Evolutionary conservation across 1,140 invertebrate genomes (phyloP).

Genomic region (Drosophila orosa): DNA sequence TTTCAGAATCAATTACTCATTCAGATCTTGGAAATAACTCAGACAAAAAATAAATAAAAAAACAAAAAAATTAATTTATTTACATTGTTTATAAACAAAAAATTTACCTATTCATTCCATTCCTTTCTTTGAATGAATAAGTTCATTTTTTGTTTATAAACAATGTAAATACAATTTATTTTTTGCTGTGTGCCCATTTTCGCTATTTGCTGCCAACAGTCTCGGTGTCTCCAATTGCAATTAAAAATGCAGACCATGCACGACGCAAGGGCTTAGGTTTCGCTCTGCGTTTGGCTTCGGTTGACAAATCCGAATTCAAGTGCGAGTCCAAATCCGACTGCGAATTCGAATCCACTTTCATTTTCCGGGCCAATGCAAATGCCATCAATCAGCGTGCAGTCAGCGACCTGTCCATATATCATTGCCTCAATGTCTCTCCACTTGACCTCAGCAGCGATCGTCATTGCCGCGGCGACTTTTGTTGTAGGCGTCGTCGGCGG

Average conservation of each 20-base stretch:
- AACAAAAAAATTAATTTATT: too few relatives aligned
- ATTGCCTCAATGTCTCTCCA: conserved; percentile 69
- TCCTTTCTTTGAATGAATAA: too few relatives aligned
- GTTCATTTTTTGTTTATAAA: conserved; percentile 2
- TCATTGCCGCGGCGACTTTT: conserved; percentile 36
- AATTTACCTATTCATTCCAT: not conserved
- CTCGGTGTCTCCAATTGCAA: conserved; percentile 22
- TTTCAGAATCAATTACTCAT: not conserved
- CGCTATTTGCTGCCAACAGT: conserved; percentile 30
- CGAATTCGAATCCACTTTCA: conserved; percentile 45
- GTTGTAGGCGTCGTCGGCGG: conserved; percentile 49
- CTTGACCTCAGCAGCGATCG: conserved; percentile 63
- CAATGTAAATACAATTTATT: conserved; percentile 1
- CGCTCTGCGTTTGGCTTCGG: conserved; percentile 23
- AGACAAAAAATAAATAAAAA: too few relatives aligned
- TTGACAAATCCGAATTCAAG: conserved; percentile 28
- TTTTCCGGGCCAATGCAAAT: conserved; percentile 48
- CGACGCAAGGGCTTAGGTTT: conserved; percentile 26
- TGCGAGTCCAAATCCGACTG: conserved; percentile 23
- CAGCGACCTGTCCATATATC: conserved; percentile 56
- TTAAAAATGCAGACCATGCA: conserved; percentile 72
- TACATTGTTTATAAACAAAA: too few relatives aligned
- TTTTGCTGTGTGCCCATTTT: conserved; percentile 28
- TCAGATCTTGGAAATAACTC: not conserved
- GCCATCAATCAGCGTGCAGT: conserved; percentile 43